Base-by-base conservation (phyloP, 2,888 invertebrate genomes). In the Ichneumoninae sp. region DNA sequence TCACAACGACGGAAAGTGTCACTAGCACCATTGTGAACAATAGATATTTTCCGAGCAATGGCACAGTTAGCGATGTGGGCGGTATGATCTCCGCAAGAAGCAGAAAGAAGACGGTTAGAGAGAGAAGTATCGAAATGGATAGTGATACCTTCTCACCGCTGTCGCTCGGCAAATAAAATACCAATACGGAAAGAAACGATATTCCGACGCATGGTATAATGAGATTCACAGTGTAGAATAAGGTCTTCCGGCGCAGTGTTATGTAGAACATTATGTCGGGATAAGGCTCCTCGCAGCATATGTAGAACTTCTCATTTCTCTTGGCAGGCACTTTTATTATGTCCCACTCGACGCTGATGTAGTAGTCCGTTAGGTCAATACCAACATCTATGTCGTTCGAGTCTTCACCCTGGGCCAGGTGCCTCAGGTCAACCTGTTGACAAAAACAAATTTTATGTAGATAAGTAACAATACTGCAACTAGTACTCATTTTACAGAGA, bases 271-370 rank as follows among this genome's bases (percentile, higher is more conserved):
- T 98, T 92, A 99, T 99, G 95, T 99, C 99, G 80, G 98, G 97
- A 93, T 98, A 99, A 83, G 99, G 99, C 94, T 99, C 98, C 94
- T 98, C 98, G 94, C 99, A 99, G 95, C 99, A 99, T 91, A 98
- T 98, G 95, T 99, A 98, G 94, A 97, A 98, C 94, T 98, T 98
- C 93, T 98, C 98, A 94, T 98, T 97, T 89, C 98, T 95, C 87
- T 97, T 96, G 60, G 98, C 98, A 79, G 98, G 98, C 88, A 98
- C 98, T 87, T 97, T 96, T 96, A 99, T 97, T 91, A 98, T 98
- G 94, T 99, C 99, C 99, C 99, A 99, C 95, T 99, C 99, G 83
- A 99, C 99, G 91, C 98, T 98, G 94, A 98, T 98, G 95, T 98
- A 98, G 94, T 98, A 98, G 94, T 98, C 98, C 91, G 98, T 97